Conservation (phyloP, 2,797 vertebrate species). For the Eptatretus atami region DNA sequence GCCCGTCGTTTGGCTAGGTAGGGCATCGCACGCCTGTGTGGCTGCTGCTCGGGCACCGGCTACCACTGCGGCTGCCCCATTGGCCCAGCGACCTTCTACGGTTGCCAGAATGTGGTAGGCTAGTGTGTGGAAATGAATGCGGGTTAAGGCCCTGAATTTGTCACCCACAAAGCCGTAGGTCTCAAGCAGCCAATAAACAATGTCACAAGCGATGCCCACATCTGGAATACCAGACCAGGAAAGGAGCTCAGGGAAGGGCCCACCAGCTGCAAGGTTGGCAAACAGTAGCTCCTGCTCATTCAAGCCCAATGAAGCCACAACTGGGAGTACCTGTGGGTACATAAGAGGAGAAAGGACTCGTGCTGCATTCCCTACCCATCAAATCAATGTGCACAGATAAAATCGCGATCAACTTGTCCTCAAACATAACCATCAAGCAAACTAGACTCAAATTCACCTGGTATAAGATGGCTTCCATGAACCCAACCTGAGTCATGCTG, state of each 20-base stretch:
- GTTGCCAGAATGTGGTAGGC: conserved; percentile 66
- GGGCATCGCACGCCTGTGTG: conserved; percentile 37
- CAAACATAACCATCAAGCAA: conserved; percentile 1
- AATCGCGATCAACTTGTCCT: background rate
- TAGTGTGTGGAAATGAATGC: conserved; percentile 83
- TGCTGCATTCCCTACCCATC: background rate
- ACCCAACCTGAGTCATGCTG: conserved; percentile 67
- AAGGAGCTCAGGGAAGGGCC: conserved; percentile 33
- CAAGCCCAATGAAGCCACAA: conserved; percentile 63
- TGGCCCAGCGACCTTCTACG: conserved; percentile 58
- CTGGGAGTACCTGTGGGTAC: conserved; percentile 78
- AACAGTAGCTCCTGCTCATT: conserved; percentile 95
- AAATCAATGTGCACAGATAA: background rate
- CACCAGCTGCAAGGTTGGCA: conserved; percentile 39
- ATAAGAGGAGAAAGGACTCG: background rate
- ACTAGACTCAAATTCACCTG: conserved; percentile 31
- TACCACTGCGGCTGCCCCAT: conserved; percentile 49
- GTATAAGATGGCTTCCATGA: conserved; percentile 58
- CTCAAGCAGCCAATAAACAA: conserved; percentile 66
- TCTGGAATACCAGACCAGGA: conserved; percentile 50
- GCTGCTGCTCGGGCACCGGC: conserved; percentile 55
- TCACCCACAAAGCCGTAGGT: conserved; percentile 22
- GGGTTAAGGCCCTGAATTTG: conserved; percentile 35
- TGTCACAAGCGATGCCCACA: conserved; percentile 53
- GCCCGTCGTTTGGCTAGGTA: conserved; percentile 12